Evolutionary conservation across 2,113 vertebrate genomes (phyloP).

Genomic region (Phaethon lepturus): DNA sequence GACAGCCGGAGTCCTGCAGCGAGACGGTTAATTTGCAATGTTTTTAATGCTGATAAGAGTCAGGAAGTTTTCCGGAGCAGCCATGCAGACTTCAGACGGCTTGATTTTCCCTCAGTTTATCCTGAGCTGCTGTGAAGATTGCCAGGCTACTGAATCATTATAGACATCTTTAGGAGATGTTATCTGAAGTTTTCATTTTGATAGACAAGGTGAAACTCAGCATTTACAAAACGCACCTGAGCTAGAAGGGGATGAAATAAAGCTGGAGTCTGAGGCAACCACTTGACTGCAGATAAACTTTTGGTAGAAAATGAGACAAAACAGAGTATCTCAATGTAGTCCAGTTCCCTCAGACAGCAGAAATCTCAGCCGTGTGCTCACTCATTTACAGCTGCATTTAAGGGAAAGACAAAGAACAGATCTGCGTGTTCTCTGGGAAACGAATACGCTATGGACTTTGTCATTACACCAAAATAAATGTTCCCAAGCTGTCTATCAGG

Average conservation of each 20-base stretch:
- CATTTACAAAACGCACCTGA: neutral
- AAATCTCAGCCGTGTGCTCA: neutral
- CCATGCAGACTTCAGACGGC: neutral
- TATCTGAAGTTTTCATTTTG: neutral
- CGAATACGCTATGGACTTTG: neutral
- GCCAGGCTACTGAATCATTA: neutral
- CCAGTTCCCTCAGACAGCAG: neutral
- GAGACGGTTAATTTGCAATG: fast-evolving
- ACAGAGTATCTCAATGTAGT: neutral
- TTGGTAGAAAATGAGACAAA: neutral
- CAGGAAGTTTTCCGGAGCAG: neutral
- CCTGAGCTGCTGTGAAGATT: neutral
- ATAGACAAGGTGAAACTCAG: neutral
- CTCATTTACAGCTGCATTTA: fast-evolving
- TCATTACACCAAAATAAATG: neutral
- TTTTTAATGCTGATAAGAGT: neutral
- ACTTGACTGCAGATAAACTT: neutral
- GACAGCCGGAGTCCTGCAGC: neutral
- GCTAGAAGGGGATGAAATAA: neutral
- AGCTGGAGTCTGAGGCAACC: neutral
- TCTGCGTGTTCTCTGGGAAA: slow-evolving; percentile 9
- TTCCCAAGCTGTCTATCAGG: neutral
- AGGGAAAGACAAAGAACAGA: slow-evolving; percentile 8
- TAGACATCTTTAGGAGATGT: fast-evolving
- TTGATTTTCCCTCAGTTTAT: neutral